A percentile compares a stretch with the other conserved stretches of the same genome.
Conservation (phyloP, 2,888 invertebrate genomes). For the Phyllotreta cruciferae region DNA sequence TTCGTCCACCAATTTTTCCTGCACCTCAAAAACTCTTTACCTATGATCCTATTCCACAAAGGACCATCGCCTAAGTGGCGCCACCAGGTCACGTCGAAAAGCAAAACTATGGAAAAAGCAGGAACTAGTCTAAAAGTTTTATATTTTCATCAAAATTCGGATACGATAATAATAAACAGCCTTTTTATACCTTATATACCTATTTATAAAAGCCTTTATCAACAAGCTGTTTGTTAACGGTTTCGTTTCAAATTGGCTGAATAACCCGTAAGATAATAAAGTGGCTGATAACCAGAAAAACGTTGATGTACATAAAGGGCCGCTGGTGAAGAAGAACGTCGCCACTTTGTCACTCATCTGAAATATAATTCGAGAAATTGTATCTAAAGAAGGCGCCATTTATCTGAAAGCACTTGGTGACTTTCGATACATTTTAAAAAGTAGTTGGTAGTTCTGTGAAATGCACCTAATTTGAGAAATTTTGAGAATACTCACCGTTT, state of each 20-base stretch:
- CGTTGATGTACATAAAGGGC: conserved; percentile 54
- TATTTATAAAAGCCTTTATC: conserved; percentile 42
- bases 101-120: conserved; percentile 41
- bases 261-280: conserved; percentile 49
- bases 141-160: no score
- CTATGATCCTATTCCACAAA: conserved; percentile 46
- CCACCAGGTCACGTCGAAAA: conserved; percentile 47
- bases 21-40: conserved; percentile 45
- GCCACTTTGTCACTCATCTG: conserved; percentile 35
- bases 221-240: conserved; percentile 38
- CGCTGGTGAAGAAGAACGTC: conserved; percentile 52
- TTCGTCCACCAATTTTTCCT: conserved; percentile 51
- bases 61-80: conserved; percentile 47
- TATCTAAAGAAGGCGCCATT: no score
- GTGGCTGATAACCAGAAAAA: conserved; percentile 56
- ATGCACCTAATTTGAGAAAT: conserved; percentile 3
- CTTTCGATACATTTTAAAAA: no score
- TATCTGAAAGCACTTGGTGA: no score
- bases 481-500: conserved; percentile 40
- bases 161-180: no score
- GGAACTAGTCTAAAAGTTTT: conserved; percentile 47
- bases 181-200: conserved; percentile 45
- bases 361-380: no score
- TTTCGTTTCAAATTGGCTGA: conserved; percentile 35
- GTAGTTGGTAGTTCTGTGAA: no score